Conservation (phyloP, 2,888 invertebrate species). For the Diloba caeruleocephala region DNA sequence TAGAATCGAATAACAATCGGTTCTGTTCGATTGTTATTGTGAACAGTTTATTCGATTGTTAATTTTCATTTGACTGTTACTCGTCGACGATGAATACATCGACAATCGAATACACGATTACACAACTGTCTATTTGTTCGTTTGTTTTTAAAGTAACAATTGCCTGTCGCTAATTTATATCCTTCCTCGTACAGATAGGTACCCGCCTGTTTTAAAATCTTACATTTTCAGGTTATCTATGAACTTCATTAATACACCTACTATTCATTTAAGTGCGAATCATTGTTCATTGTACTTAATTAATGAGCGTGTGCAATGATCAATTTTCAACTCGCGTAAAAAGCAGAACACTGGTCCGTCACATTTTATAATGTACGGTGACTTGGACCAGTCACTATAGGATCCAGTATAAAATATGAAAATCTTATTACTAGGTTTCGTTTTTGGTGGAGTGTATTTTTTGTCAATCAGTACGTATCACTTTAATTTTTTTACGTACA, state of each 20-base stretch:
- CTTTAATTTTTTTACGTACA: not conserved
- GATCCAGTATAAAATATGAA: constrained; percentile 21
- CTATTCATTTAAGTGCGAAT: not conserved
- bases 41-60: too few species aligned
- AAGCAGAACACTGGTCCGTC: not conserved
- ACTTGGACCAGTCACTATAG: not conserved
- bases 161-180: too few species aligned
- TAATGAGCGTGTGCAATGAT: constrained; percentile 34
- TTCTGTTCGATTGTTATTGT: too few species aligned
- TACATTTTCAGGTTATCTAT: not conserved
- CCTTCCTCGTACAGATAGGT: too few species aligned
- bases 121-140: too few species aligned
- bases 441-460: constrained; percentile 6
- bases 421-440: constrained; percentile 14
- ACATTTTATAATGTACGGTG: constrained; percentile 5
- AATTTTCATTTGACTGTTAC: too few species aligned
- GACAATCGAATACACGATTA: too few species aligned
- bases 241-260: not conserved
- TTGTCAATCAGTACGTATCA: constrained; percentile 21
- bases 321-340: not conserved
- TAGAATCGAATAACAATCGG: too few species aligned
- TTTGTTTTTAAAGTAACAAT: too few species aligned
- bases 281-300: constrained; percentile 33
- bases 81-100: too few species aligned
- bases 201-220: too few species aligned